These are phyloP conservation scores for Cephus nigrinus DNA, from an alignment of 2,888 invertebrate genomes.

Conservation along the genomic window DNA sequence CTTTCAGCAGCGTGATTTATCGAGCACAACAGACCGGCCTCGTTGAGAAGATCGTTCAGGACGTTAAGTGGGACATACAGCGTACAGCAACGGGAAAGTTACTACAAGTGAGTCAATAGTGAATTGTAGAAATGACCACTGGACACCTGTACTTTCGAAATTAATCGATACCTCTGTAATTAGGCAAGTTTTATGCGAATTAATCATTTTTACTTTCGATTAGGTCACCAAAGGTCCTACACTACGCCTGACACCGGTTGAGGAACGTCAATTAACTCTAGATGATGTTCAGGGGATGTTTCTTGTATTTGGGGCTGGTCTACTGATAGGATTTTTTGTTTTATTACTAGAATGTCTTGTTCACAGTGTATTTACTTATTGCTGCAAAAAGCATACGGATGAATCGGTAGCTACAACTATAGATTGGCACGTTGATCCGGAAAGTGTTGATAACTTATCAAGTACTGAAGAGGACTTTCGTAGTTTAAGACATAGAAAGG, in stretches of 20 bases:
- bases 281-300: constrained; percentile 89
- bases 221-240: constrained; percentile 67
- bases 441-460: background rate
- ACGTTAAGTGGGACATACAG: constrained; percentile 80
- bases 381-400: background rate
- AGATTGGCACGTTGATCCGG: background rate
- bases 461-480: background rate
- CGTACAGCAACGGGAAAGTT: constrained; percentile 73
- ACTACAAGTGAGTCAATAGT: constrained; percentile 70
- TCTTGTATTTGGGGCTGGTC: constrained; percentile 77
- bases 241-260: constrained; percentile 67
- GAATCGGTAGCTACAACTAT: background rate
- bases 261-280: constrained; percentile 80
- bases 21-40: constrained; percentile 77
- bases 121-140: background rate
- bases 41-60: constrained; percentile 74
- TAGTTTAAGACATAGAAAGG: background rate
- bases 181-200: background rate
- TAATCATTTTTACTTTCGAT: constrained; percentile 7
- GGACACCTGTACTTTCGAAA: constrained; percentile 9
- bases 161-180: background rate
- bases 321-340: constrained; percentile 73
- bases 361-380: constrained; percentile 74
- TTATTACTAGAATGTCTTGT: constrained; percentile 79
- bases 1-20: constrained; percentile 73